Percentiles rank a stretch among this genome's conserved stretches.
These are phyloP conservation scores for Melanotaenia duboulayi DNA, from an alignment of 2,113 vertebrate genomes.

Conservation along the genomic window DNA sequence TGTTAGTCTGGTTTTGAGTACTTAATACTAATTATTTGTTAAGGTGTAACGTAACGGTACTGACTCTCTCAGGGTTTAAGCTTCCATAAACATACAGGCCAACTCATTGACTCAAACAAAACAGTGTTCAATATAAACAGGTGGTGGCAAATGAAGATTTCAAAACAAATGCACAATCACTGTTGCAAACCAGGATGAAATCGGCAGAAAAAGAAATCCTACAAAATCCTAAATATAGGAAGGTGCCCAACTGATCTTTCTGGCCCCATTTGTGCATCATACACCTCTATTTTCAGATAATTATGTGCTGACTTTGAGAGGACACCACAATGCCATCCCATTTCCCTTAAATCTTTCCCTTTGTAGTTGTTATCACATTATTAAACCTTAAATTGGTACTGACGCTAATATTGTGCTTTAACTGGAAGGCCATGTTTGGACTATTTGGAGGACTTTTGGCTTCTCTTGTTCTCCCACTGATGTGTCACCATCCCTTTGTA, in stretches of 20 bases:
- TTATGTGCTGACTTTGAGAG: slow-evolving; percentile 54
- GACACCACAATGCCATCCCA: slow-evolving; percentile 34
- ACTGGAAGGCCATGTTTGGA: slow-evolving; percentile 28
- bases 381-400: not conserved
- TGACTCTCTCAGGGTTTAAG: too few species aligned
- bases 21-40: too few species aligned
- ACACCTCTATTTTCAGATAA: slow-evolving; percentile 48
- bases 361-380: slow-evolving; percentile 30
- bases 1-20: too few species aligned
- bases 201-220: slow-evolving; percentile 1
- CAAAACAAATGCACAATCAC: not conserved
- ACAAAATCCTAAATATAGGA: slow-evolving; percentile 40
- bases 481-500: slow-evolving; percentile 21
- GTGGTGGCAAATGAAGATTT: slow-evolving; percentile 6
- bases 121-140: slow-evolving; percentile 8
- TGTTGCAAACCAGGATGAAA: slow-evolving; percentile 3
- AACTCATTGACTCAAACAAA: slow-evolving; percentile 3
- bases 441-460: slow-evolving; percentile 25
- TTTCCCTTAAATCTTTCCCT: slow-evolving; percentile 44
- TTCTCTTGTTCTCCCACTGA: slow-evolving; percentile 30
- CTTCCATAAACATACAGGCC: not conserved
- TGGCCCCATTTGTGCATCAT: slow-evolving; percentile 51
- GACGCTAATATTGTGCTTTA: slow-evolving; percentile 19
- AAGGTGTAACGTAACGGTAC: too few species aligned
- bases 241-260: slow-evolving; percentile 43